A percentile compares a stretch with the other conserved stretches of the same genome.
These are phyloP conservation scores for Porites australiensis DNA, from an alignment of 64 coral and sea anemone species.

Conservation along the genomic window DNA sequence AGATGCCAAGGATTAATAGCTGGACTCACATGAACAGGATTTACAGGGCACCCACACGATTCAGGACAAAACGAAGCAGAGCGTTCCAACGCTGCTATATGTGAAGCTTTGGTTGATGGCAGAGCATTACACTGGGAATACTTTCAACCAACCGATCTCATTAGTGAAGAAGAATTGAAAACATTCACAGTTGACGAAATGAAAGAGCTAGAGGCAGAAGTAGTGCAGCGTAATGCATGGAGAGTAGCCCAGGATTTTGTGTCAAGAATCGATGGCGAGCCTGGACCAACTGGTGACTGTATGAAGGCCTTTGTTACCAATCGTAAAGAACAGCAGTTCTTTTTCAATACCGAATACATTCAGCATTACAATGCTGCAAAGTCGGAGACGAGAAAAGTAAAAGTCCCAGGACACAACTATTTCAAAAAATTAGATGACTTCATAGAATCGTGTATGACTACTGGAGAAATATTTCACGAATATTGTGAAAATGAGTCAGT, in stretches of 20 bases:
- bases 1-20: slow-evolving; percentile 12
- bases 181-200: slow-evolving; percentile 44
- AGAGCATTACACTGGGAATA: too few species aligned
- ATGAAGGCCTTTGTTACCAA: slow-evolving; percentile 65
- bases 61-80: slow-evolving; percentile 52
- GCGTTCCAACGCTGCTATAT: slow-evolving; percentile 51
- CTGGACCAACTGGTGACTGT: slow-evolving; percentile 49
- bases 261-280: slow-evolving; percentile 44
- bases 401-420: too few species aligned
- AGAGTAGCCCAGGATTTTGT: slow-evolving; percentile 10
- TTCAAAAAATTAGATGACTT: too few species aligned
- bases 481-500: too few species aligned
- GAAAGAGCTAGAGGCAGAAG: slow-evolving; percentile 54
- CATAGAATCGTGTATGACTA: too few species aligned
- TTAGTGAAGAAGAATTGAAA: slow-evolving; percentile 57
- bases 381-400: too few species aligned
- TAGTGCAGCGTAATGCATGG: slow-evolving; percentile 52
- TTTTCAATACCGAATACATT: too few species aligned
- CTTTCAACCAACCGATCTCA: not conserved
- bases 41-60: slow-evolving; percentile 18
- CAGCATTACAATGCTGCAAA: too few species aligned
- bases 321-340: slow-evolving; percentile 4
- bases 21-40: slow-evolving; percentile 8
- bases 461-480: too few species aligned
- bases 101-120: too few species aligned